A percentile compares a stretch with the other conserved stretches of the same genome.
Evolutionary conservation across 1,140 invertebrate species (phyloP).

Genomic region (Pachyrhynchus sulphureomaculatus): DNA sequence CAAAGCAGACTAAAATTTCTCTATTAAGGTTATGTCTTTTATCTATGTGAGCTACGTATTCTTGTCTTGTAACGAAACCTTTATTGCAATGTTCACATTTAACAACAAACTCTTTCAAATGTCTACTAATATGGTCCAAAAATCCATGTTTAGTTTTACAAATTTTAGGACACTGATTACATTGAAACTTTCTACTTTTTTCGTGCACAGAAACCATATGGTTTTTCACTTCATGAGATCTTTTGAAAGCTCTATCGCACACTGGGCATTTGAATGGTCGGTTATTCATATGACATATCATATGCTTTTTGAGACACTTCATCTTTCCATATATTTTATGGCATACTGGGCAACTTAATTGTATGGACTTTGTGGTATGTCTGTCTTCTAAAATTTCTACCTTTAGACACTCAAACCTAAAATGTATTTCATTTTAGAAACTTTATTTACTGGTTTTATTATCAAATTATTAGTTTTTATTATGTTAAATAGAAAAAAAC

Average conservation of each 20-base stretch:
- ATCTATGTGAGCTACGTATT: slow-evolving; percentile 35
- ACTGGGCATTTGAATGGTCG: slow-evolving; percentile 59
- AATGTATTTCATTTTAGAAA: too few relatives aligned
- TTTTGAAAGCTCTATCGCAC: slow-evolving; percentile 50
- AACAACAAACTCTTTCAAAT: slow-evolving; percentile 55
- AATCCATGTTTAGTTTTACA: slow-evolving; percentile 70
- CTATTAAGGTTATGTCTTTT: slow-evolving; percentile 33
- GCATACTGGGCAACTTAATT: slow-evolving; percentile 53
- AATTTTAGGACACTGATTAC: slow-evolving; percentile 53
- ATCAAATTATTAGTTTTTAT: too few relatives aligned
- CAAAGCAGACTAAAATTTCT: slow-evolving; percentile 30
- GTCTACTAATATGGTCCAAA: slow-evolving; percentile 63
- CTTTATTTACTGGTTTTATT: too few relatives aligned
- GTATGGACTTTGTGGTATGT: too few relatives aligned
- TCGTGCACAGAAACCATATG: slow-evolving; percentile 59
- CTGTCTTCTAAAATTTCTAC: background rate
- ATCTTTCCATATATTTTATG: slow-evolving; percentile 59
- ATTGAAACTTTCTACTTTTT: slow-evolving; percentile 40
- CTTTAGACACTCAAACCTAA: background rate
- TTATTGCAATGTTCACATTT: slow-evolving; percentile 39
- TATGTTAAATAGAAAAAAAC: too few relatives aligned
- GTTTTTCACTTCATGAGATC: slow-evolving; percentile 35
- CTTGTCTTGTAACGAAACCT: slow-evolving; percentile 40
- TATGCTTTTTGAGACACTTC: slow-evolving; percentile 59
- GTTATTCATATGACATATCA: slow-evolving; percentile 60